These are phyloP conservation scores for Drosophila fuyamai DNA, from an alignment of 1,140 invertebrate species.

Conservation along the genomic window DNA sequence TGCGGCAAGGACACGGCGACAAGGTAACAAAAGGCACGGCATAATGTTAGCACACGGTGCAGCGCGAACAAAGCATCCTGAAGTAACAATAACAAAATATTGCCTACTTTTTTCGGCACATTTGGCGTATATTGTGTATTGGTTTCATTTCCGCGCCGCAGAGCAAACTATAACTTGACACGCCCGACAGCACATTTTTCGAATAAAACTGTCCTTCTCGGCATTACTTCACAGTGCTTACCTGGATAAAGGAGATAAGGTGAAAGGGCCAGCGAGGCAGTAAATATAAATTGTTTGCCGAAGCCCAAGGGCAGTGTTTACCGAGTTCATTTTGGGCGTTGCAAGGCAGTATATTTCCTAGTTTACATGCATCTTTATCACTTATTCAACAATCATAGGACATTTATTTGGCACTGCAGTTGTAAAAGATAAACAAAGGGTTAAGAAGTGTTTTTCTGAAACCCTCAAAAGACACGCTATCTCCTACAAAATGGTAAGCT, in stretches of 20 bases:
- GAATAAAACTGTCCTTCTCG: conserved; percentile 27
- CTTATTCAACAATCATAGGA: too few species aligned
- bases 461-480: too few species aligned
- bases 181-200: conserved; percentile 26
- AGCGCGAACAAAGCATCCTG: conserved; percentile 26
- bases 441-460: background rate
- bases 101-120: conserved; percentile 29
- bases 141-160: conserved; percentile 39
- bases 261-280: conserved; percentile 3
- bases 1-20: conserved; percentile 31
- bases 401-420: too few species aligned
- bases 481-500: too few species aligned
- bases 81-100: conserved; percentile 49
- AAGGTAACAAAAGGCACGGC: conserved; percentile 53
- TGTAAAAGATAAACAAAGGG: background rate
- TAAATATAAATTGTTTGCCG: conserved; percentile 26
- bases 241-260: conserved; percentile 10
- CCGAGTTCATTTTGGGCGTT: conserved; percentile 1
- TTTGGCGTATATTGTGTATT: conserved; percentile 33
- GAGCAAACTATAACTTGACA: conserved; percentile 52
- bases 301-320: conserved; percentile 19
- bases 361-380: background rate
- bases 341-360: background rate
- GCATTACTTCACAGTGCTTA: conserved; percentile 18
- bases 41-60: conserved; percentile 39